A percentile compares a stretch with the other conserved stretches of the same genome.
phyloP scores from a whole-genome alignment of 2,113 vertebrate species.

The Hemibagrus wyckioides region DNA sequence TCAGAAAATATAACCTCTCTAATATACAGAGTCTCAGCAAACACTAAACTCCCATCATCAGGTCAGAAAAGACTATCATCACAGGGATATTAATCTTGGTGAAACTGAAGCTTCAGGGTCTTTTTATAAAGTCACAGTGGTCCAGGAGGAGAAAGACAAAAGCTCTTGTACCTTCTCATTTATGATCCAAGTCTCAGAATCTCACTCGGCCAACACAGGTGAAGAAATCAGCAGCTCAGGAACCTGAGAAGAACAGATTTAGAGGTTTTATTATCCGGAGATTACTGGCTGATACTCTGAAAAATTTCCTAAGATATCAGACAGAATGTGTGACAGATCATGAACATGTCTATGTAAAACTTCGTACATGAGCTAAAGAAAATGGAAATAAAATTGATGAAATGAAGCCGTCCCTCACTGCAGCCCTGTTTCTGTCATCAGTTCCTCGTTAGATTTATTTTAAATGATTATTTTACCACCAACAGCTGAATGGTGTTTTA shows the following conservation, averaged over 20 bases:
- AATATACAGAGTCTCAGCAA: background rate
- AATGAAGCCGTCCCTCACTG: background rate
- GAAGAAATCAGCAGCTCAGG: constrained; percentile 14
- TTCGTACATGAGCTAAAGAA: background rate
- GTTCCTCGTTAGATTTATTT: background rate
- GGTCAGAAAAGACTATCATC: background rate
- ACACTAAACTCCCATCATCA: constrained; percentile 4
- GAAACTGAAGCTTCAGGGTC: background rate
- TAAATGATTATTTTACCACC: background rate
- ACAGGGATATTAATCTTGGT: background rate
- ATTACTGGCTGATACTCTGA: background rate
- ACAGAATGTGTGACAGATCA: background rate
- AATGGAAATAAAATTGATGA: background rate
- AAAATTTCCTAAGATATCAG: background rate
- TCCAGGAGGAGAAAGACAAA: background rate
- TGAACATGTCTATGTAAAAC: background rate
- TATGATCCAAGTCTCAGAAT: constrained; percentile 62
- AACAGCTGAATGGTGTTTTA: background rate
- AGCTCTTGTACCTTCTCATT: constrained; percentile 70
- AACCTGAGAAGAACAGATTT: background rate
- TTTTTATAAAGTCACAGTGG: background rate
- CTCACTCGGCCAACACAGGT: constrained; percentile 50
- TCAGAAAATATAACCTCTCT: background rate
- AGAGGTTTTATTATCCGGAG: too few relatives aligned
- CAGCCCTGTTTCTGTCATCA: background rate